phyloP scores from a whole-genome alignment of 2,888 invertebrate genomes.

The Geotrupes spiniger region DNA sequence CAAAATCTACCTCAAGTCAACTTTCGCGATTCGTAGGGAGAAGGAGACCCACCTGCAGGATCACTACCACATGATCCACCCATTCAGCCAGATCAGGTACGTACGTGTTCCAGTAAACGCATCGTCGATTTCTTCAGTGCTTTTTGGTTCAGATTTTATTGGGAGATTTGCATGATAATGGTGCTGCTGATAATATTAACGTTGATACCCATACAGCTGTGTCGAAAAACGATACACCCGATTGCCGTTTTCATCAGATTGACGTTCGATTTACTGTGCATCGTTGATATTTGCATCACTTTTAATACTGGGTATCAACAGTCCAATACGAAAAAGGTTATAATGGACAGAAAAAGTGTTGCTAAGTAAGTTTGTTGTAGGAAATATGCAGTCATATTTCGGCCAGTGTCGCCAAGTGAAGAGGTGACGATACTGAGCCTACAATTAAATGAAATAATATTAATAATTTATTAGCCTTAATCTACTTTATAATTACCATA shows the following conservation, averaged over 20 bases:
- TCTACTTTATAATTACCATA: too few relatives aligned
- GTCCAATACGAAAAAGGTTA: constrained; percentile 16
- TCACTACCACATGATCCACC: constrained; percentile 29
- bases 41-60: constrained; percentile 24
- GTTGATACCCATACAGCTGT: constrained; percentile 14
- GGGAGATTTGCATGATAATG: constrained; percentile 19
- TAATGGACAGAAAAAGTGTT: constrained; percentile 13
- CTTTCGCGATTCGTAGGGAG: constrained; percentile 24
- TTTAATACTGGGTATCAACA: constrained; percentile 21
- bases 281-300: constrained; percentile 13
- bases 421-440: too few relatives aligned
- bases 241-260: not conserved
- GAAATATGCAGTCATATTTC: not conserved
- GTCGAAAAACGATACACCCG: not conserved
- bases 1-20: constrained; percentile 26
- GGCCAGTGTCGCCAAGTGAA: not conserved
- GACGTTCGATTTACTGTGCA: constrained; percentile 12
- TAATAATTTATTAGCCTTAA: too few relatives aligned
- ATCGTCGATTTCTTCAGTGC: not conserved
- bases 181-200: constrained; percentile 7
- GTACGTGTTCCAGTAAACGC: not conserved
- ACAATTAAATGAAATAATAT: not conserved
- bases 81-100: constrained; percentile 35
- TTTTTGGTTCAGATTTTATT: constrained; percentile 16
- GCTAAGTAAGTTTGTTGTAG: constrained; percentile 25